Percentiles rank a stretch among this genome's conserved stretches.
Conservation (phyloP, 2,113 vertebrate species). For the Hippocampus comes region DNA sequence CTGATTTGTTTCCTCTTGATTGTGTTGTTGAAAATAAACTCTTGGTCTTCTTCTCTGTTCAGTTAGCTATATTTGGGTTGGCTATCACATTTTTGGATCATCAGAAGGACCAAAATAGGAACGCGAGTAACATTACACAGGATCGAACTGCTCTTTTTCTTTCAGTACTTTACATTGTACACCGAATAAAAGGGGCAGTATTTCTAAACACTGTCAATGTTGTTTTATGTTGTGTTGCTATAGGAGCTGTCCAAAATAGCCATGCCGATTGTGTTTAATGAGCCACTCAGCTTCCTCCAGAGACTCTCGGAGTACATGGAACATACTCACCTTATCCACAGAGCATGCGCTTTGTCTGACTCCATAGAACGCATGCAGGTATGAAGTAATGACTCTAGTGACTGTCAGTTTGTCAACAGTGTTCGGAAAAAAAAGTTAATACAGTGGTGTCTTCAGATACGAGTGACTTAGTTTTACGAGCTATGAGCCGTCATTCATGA, state of each 20-base stretch:
- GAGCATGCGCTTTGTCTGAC: conserved; percentile 82
- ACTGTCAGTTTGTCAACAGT: background rate
- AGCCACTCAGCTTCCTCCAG: conserved; percentile 96
- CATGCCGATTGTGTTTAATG: conserved; percentile 98
- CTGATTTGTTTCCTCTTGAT: background rate
- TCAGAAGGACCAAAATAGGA: background rate
- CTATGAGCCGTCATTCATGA: too few relatives aligned
- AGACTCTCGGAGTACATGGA: conserved; percentile 96
- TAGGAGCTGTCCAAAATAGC: conserved; percentile 98
- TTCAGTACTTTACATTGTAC: background rate
- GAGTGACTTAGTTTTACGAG: background rate
- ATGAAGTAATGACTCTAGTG: background rate
- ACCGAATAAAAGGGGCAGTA: background rate
- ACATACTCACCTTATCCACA: conserved; percentile 96
- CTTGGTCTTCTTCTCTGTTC: background rate
- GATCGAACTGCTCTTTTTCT: background rate
- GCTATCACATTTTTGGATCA: background rate
- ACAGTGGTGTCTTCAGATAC: background rate
- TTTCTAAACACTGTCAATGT: background rate
- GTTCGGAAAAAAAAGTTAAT: background rate
- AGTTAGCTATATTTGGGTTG: conserved; percentile 6
- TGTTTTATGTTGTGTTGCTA: conserved; percentile 3
- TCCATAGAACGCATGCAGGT: conserved; percentile 94
- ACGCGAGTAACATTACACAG: background rate
- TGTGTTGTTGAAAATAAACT: background rate